Evolutionary conservation across 2,113 vertebrate genomes (phyloP).

Genomic region (Phalacrocorax aristotelis): DNA sequence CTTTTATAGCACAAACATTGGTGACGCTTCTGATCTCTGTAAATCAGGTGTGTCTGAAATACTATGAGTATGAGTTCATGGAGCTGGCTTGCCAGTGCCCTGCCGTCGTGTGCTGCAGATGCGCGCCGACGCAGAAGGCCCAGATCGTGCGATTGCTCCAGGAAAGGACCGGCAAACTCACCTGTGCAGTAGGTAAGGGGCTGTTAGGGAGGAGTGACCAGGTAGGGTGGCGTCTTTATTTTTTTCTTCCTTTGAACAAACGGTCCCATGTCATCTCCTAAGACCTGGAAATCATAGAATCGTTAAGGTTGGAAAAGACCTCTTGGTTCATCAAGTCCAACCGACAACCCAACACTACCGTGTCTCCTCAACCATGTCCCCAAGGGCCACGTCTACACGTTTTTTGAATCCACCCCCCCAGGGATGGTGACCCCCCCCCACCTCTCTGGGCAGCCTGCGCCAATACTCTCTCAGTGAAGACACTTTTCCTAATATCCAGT

Average conservation of each 20-base stretch:
- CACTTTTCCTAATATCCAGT: too few species aligned
- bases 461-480: too few species aligned
- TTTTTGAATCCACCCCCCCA: too few species aligned
- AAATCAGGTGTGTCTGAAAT: constrained; percentile 91
- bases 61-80: constrained; percentile 97
- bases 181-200: constrained; percentile 89
- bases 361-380: too few species aligned
- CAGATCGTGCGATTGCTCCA: constrained; percentile 94
- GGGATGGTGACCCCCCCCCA: too few species aligned
- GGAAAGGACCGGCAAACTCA: constrained; percentile 92
- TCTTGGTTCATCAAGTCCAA: too few species aligned
- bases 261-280: accelerated
- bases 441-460: too few species aligned
- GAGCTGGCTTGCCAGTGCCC: constrained; percentile 97
- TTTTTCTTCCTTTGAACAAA: accelerated
- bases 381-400: too few species aligned
- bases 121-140: constrained; percentile 94
- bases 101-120: constrained; percentile 93
- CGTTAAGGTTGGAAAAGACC: too few species aligned
- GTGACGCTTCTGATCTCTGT: not conserved
- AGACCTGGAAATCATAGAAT: not conserved
- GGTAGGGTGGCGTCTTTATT: accelerated
- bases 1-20: accelerated
- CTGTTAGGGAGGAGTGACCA: not conserved
- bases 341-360: too few species aligned